These are phyloP conservation scores for Pluvianellus socialis DNA, from an alignment of 2,113 vertebrate species.

Conservation along the genomic window DNA sequence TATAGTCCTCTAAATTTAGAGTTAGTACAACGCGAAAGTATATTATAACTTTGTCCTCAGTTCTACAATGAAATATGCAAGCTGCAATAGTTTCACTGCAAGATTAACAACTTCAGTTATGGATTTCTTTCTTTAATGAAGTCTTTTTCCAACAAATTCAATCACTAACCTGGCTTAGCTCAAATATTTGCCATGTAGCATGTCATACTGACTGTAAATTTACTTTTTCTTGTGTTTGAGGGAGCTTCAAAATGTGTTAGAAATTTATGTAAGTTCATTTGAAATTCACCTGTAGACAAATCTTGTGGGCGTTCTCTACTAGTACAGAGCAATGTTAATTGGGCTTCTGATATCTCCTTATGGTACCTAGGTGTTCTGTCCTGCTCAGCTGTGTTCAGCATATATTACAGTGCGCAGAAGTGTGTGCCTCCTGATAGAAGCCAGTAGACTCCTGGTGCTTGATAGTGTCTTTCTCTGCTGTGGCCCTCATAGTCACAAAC, in stretches of 20 bases:
- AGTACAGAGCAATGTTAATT: background rate
- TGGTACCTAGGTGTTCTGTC: background rate
- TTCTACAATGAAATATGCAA: background rate
- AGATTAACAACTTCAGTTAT: background rate
- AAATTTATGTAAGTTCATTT: background rate
- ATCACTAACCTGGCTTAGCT: background rate
- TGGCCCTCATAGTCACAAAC: background rate
- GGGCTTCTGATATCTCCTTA: background rate
- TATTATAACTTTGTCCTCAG: background rate
- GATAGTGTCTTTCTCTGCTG: background rate
- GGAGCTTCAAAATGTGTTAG: background rate
- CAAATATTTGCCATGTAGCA: slow-evolving; percentile 5
- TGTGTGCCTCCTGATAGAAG: background rate
- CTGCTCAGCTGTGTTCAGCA: background rate
- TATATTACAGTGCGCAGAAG: background rate
- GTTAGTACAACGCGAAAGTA: background rate
- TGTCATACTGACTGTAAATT: background rate
- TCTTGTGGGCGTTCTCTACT: background rate
- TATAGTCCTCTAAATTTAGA: background rate
- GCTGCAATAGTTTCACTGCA: background rate
- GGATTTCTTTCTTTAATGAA: background rate
- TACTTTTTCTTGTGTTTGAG: background rate
- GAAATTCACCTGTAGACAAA: background rate
- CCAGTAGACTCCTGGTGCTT: background rate
- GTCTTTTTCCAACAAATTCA: background rate